Evolutionary conservation across 2,888 invertebrate genomes (phyloP).

Genomic region (Steinernema carpocapsae): DNA sequence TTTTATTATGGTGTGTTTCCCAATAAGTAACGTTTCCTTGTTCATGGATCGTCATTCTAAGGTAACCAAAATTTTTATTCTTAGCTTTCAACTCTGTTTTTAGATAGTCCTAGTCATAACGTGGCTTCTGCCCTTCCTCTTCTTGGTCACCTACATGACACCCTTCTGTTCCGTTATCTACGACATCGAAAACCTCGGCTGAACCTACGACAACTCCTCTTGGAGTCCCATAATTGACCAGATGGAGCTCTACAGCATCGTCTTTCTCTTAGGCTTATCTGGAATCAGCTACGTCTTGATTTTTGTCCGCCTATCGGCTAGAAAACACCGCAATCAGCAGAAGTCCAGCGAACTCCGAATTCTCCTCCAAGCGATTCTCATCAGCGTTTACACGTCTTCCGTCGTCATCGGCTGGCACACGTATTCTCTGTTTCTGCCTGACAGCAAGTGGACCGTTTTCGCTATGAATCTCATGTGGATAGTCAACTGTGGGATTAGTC

Average conservation of each 20-base stretch:
- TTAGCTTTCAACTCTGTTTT: not conserved
- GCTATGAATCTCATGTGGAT: not conserved
- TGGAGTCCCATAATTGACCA: not conserved
- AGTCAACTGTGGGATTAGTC: not conserved
- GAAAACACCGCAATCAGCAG: not conserved
- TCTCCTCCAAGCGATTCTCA: not conserved
- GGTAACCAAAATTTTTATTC: no score
- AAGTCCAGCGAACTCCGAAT: not conserved
- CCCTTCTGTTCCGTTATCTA: constrained; percentile 2
- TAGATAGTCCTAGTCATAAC: not conserved
- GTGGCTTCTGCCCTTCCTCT: not conserved
- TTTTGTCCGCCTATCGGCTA: not conserved
- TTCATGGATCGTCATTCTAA: no score
- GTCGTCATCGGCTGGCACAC: not conserved
- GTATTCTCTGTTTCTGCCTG: not conserved
- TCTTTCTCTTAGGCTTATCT: not conserved
- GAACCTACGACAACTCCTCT: not conserved
- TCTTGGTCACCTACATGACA: not conserved
- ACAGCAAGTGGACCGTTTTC: not conserved
- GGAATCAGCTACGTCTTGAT: not conserved
- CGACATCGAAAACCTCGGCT: not conserved
- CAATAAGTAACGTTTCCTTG: no score
- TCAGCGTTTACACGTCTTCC: not conserved
- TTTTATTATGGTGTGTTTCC: no score
- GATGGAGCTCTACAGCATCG: constrained; percentile 2